Evolutionary conservation across 1,140 invertebrate species (phyloP).

Genomic region (Temnothorax longispinosus): DNA sequence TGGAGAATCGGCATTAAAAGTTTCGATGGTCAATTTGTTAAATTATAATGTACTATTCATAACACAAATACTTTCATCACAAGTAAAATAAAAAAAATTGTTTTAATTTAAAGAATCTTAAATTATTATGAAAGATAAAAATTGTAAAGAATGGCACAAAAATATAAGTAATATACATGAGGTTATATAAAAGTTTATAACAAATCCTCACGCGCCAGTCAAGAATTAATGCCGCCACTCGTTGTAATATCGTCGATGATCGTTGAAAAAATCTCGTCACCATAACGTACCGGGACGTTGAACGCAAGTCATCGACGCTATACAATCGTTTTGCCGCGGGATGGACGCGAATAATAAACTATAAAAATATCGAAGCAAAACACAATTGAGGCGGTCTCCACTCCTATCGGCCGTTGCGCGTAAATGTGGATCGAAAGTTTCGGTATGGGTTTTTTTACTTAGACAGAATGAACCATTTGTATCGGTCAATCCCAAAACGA

Average conservation of each 20-base stretch:
- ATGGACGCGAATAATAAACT: not conserved
- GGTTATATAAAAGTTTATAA: not conserved
- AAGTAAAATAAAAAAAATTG: not conserved
- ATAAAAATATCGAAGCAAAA: conserved; percentile 11
- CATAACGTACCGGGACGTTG: not conserved
- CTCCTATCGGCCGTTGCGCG: not conserved
- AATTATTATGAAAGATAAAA: not conserved
- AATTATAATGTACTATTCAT: not conserved
- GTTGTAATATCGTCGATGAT: not conserved
- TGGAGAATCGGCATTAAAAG: not conserved
- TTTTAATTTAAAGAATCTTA: not conserved
- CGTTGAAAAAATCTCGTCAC: not conserved
- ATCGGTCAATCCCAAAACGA: conserved; percentile 43
- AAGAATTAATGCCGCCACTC: not conserved
- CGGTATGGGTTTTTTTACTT: not conserved
- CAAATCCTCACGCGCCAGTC: not conserved
- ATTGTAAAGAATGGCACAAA: not conserved
- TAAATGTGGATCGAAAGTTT: conserved; percentile 28
- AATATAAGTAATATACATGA: not conserved
- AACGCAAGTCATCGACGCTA: not conserved
- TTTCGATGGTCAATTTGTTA: not conserved
- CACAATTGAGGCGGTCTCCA: not conserved
- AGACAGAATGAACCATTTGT: not conserved
- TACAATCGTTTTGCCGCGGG: not conserved
- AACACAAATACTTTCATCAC: too few species aligned